These are phyloP conservation scores for Drosophila pandora DNA, from an alignment of 1,140 invertebrate genomes.

Conservation along the genomic window DNA sequence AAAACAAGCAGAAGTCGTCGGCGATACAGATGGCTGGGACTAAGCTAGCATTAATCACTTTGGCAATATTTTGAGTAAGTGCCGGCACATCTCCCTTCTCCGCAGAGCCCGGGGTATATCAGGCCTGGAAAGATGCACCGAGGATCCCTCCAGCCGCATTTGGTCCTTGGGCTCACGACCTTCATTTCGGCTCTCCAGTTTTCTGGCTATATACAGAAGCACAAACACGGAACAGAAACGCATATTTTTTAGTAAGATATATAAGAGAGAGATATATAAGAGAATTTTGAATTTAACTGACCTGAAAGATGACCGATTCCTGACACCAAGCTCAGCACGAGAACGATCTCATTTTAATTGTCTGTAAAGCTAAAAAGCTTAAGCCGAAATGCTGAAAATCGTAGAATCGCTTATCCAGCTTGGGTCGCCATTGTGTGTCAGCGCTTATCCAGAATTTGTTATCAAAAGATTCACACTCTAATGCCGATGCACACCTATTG, in stretches of 20 bases:
- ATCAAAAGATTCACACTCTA: slow-evolving; percentile 69
- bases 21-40: neutral
- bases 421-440: neutral
- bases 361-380: neutral
- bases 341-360: neutral
- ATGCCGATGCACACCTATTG: slow-evolving; percentile 48
- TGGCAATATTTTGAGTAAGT: slow-evolving; percentile 8
- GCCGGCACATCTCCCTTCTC: neutral
- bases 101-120: neutral
- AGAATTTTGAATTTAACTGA: slow-evolving; percentile 15
- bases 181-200: neutral
- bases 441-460: slow-evolving; percentile 19
- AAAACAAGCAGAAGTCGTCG: neutral
- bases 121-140: neutral
- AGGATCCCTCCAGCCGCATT: neutral
- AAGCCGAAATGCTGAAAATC: neutral
- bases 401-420: neutral
- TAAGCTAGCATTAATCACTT: slow-evolving; percentile 10
- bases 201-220: slow-evolving; percentile 44
- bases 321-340: neutral
- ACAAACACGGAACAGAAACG: slow-evolving; percentile 57
- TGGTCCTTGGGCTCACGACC: neutral
- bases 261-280: neutral
- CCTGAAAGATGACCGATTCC: neutral
- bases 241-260: slow-evolving; percentile 27